Conservation (phyloP, 1,140 invertebrate genomes). For the Steinernema feltiae region DNA sequence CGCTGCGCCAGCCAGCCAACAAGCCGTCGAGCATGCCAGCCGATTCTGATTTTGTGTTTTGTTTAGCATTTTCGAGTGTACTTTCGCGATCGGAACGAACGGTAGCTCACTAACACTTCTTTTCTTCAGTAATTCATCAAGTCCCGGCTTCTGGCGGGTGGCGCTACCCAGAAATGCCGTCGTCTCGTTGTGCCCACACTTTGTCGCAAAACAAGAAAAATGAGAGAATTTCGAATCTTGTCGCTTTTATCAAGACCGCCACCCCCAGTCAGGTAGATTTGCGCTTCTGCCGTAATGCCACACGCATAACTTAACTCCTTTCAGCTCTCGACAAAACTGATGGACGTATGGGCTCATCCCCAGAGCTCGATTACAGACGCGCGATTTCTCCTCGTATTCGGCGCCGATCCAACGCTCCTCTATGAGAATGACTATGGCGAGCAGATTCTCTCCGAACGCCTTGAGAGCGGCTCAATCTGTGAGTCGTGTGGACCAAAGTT, state of each 20-base stretch:
- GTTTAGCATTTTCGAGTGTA: too few species aligned
- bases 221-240: conserved; percentile 40
- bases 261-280: conserved; percentile 33
- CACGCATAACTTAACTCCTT: conserved; percentile 24
- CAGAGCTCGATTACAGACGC: conserved; percentile 48
- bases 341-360: conserved; percentile 44
- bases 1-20: too few species aligned
- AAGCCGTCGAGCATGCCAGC: too few species aligned
- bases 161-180: conserved; percentile 26
- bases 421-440: conserved; percentile 43
- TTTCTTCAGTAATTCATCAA: conserved; percentile 9
- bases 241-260: conserved; percentile 44
- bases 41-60: too few species aligned
- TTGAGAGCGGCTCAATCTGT: conserved; percentile 24
- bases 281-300: not conserved
- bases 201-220: conserved; percentile 41
- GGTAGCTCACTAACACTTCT: too few species aligned
- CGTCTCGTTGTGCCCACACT: conserved; percentile 42
- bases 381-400: conserved; percentile 41
- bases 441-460: conserved; percentile 39
- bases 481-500: conserved; percentile 23
- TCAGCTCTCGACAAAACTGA: conserved; percentile 42
- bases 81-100: too few species aligned
- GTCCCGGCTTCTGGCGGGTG: conserved; percentile 9
- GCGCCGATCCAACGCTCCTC: conserved; percentile 40